Base-by-base conservation (phyloP, 2,797 vertebrate species). In the Phylloscopus collybita region DNA sequence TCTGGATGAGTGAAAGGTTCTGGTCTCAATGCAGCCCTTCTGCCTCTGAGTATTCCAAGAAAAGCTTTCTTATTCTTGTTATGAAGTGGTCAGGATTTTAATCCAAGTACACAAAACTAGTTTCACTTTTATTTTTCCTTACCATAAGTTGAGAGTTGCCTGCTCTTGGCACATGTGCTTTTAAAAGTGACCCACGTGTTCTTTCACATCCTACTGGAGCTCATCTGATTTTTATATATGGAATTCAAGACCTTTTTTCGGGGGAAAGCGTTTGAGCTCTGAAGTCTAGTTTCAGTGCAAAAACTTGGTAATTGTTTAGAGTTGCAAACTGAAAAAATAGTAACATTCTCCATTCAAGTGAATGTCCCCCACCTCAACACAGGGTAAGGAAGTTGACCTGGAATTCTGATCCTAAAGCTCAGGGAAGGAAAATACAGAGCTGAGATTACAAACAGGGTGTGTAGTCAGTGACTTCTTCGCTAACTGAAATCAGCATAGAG, bases 81-180 rank as follows among this genome's bases (percentile, higher is more conserved):
- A 0, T 44, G 32, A 72, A 64, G 5, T 10, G 9, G 20, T 88
- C 26, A 70, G 42, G 59, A 61, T 67, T 86, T 88, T 36, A 67
- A 51, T 40, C 19, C 19, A 36, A 80, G 45, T 72, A 83, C 82
- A 53, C 2, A 0, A 10, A 78, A 67, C 5, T 19, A 61, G n/a
- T 79, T 93, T 89, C 4, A 3, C 69, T 91, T 89, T 87, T 47
- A 16, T 88, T 81, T 85, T 49, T 90, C 34, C 42, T 85, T 70
- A 40, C 22, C 13, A 8, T 21, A 1, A 53, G 9, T 70, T 64
- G 54, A 40, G 49, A 76, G 30, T 86, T 59, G 25, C 1, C 0
- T 89, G 36, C 11, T 80, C 26, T 66, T 62, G 22, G 57, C 27
- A 44, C 5, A 1, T 11, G 32, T 18, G 22, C 34, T 82, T 85